Evolutionary conservation across 64 coral and sea anemone species (phyloP).

Genomic region (Montipora sp.): DNA sequence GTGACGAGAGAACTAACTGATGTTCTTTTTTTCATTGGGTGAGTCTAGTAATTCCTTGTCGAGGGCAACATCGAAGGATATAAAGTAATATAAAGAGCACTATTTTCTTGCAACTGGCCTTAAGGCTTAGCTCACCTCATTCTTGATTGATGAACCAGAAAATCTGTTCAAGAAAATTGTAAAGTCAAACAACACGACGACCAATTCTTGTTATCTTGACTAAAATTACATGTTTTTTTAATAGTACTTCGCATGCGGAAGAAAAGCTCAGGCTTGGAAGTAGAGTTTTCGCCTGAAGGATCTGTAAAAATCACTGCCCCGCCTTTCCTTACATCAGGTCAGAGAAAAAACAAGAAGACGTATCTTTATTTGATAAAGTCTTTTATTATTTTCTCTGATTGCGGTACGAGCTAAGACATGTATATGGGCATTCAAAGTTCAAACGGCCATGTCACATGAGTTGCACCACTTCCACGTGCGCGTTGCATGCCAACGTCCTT

Average conservation of each 20-base stretch:
- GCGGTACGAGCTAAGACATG: neutral
- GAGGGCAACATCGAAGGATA: neutral
- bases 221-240: too few species aligned
- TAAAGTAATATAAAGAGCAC: neutral
- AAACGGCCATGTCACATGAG: neutral
- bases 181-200: neutral
- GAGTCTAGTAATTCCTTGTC: neutral
- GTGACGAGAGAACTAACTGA: too few species aligned
- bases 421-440: neutral
- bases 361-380: neutral
- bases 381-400: neutral
- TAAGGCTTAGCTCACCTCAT: slow-evolving; percentile 58
- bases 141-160: slow-evolving; percentile 93
- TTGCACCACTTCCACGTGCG: neutral
- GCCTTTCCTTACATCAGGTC: too few species aligned
- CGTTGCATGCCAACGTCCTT: neutral
- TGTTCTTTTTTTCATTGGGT: too few species aligned
- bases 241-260: too few species aligned
- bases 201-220: neutral
- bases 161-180: slow-evolving; percentile 69
- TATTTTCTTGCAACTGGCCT: neutral
- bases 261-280: too few species aligned
- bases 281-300: too few species aligned
- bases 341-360: too few species aligned
- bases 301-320: too few species aligned